Percentiles rank a stretch among this genome's conserved stretches.
phyloP scores from a whole-genome alignment of 1,140 invertebrate genomes.

The Zaprionus gabonicus region DNA sequence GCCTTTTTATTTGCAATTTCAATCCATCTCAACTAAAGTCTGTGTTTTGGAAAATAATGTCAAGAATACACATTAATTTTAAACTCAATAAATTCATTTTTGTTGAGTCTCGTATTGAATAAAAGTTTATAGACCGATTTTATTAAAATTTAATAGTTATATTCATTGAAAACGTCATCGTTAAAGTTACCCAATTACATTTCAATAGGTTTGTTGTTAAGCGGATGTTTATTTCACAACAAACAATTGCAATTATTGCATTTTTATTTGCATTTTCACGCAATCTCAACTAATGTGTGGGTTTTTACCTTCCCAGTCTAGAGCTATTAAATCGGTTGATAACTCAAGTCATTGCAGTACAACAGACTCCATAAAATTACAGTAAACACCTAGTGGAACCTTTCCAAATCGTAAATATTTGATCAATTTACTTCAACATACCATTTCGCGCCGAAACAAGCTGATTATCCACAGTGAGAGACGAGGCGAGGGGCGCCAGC shows the following conservation, averaged over 20 bases:
- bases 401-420: background rate
- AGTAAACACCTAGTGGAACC: constrained; percentile 13
- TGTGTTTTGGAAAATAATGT: too few relatives aligned
- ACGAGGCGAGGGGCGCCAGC: constrained; percentile 19
- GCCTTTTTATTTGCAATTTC: too few relatives aligned
- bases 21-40: too few relatives aligned
- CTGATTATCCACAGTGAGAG: constrained; percentile 81
- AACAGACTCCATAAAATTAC: background rate
- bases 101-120: too few relatives aligned
- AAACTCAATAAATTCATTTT: too few relatives aligned
- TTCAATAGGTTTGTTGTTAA: background rate
- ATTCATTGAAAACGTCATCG: too few relatives aligned
- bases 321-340: constrained; percentile 18
- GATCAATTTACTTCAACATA: constrained; percentile 39
- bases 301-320: background rate
- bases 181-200: background rate
- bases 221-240: background rate
- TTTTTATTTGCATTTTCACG: constrained; percentile 22
- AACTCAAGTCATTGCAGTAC: background rate
- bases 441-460: constrained; percentile 82
- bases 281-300: background rate
- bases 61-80: too few relatives aligned
- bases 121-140: background rate
- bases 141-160: background rate
- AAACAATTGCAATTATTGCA: background rate